These are phyloP conservation scores for Fistularia commersonii DNA, from an alignment of 2,797 vertebrate species.

Conservation along the genomic window DNA sequence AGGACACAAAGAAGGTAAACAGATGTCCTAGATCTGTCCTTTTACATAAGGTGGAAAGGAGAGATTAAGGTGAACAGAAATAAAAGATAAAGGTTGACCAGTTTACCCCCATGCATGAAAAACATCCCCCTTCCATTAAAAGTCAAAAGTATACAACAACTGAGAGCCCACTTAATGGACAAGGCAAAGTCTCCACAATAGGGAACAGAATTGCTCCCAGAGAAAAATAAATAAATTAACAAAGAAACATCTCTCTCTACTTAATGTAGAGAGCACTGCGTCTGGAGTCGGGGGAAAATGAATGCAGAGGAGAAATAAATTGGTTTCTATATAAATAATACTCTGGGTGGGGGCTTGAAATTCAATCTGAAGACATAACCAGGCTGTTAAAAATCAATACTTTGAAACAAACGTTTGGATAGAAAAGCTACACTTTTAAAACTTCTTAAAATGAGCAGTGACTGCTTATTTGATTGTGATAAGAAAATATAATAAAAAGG, in stretches of 20 bases:
- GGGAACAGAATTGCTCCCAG: conserved; percentile 6
- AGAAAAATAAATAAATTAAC: conserved; percentile 10
- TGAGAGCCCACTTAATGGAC: conserved; percentile 30
- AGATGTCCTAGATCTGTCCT: conserved; percentile 2
- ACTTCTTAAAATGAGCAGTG: background rate
- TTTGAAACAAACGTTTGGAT: no score
- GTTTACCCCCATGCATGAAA: background rate
- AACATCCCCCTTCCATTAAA: background rate
- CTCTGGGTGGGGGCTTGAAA: no score
- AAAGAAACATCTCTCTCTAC: no score
- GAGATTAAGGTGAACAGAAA: background rate
- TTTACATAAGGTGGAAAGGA: background rate
- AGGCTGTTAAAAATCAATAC: no score
- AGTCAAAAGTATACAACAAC: conserved; percentile 7
- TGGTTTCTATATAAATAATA: conserved; percentile 2
- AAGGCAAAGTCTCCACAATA: conserved; percentile 24
- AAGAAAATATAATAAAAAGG: no score
- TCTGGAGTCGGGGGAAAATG: conserved; percentile 7
- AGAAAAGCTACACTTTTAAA: no score
- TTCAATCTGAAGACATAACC: no score
- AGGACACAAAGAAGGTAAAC: conserved; percentile 1
- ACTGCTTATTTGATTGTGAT: no score
- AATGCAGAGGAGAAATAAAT: conserved; percentile 3
- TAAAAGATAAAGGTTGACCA: background rate
- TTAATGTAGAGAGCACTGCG: conserved; percentile 12